A percentile compares a stretch with the other conserved stretches of the same genome.
Evolutionary conservation across 1,140 invertebrate species (phyloP).

Genomic region (Sitobion miscanthi): DNA sequence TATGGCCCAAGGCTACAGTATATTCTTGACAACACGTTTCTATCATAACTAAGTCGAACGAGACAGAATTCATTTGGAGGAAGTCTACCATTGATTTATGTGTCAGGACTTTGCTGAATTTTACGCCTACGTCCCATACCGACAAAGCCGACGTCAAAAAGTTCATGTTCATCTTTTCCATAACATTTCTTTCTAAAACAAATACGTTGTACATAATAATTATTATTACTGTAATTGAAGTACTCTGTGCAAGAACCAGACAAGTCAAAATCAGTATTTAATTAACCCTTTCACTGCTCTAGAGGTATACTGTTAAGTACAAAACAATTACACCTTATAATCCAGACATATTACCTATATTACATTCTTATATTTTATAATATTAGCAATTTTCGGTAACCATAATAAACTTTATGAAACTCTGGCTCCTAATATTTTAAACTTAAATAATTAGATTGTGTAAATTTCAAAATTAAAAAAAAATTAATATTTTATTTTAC

Average conservation of each 20-base stretch:
- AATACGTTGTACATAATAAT: background rate
- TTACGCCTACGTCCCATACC: background rate
- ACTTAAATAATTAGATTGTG: too few species aligned
- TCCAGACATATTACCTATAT: too few species aligned
- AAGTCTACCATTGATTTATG: conserved; percentile 31
- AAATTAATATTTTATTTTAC: too few species aligned
- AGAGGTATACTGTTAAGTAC: too few species aligned
- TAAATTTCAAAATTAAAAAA: too few species aligned
- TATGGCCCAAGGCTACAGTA: conserved; percentile 60
- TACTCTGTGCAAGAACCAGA: background rate
- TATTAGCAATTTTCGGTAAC: too few species aligned
- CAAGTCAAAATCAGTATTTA: background rate
- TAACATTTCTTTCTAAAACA: conserved; percentile 10
- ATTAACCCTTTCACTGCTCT: too few species aligned
- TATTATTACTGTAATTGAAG: background rate
- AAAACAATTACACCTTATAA: too few species aligned
- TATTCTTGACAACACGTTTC: conserved; percentile 61
- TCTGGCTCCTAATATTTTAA: too few species aligned
- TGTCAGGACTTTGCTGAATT: background rate
- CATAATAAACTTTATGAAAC: too few species aligned
- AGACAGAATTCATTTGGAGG: background rate
- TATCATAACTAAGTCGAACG: conserved; percentile 62
- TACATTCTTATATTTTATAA: too few species aligned
- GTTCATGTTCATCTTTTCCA: background rate
- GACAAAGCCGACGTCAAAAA: background rate